phyloP scores from a whole-genome alignment of 2,113 vertebrate species.

The Patagioenas fasciata region DNA sequence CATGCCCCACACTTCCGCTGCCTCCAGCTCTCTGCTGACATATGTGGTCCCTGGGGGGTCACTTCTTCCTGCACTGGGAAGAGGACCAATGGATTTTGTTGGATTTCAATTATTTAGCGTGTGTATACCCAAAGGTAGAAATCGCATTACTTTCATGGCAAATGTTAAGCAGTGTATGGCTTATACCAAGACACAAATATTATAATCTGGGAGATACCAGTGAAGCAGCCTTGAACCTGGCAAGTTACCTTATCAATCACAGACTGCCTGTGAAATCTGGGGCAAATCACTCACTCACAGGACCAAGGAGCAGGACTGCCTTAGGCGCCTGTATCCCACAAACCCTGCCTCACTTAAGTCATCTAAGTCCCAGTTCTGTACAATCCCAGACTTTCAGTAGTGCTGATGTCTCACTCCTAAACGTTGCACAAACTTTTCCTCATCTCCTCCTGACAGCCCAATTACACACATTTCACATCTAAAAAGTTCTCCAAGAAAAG shows the following conservation, averaged over 20 bases:
- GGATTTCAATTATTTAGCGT: background rate
- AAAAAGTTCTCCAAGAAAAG: background rate
- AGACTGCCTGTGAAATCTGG: background rate
- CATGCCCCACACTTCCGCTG: background rate
- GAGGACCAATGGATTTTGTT: background rate
- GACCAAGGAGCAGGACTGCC: background rate
- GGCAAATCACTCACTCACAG: background rate
- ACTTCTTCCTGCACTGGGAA: accelerated
- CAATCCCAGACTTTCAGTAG: background rate
- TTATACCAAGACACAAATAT: background rate
- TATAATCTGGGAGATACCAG: background rate
- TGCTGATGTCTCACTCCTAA: background rate
- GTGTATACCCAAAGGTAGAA: background rate
- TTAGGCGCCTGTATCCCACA: background rate
- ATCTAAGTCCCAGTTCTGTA: background rate
- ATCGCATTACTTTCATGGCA: accelerated
- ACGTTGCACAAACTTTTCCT: accelerated
- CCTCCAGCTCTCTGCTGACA: background rate
- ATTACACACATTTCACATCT: background rate
- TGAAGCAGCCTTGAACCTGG: background rate
- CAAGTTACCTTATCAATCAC: background rate
- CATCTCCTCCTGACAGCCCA: background rate
- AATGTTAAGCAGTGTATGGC: background rate
- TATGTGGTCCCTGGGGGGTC: accelerated
- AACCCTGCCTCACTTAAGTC: background rate